These are phyloP conservation scores for Nanorana parkeri DNA, from an alignment of 2,113 vertebrate species.

Conservation along the genomic window DNA sequence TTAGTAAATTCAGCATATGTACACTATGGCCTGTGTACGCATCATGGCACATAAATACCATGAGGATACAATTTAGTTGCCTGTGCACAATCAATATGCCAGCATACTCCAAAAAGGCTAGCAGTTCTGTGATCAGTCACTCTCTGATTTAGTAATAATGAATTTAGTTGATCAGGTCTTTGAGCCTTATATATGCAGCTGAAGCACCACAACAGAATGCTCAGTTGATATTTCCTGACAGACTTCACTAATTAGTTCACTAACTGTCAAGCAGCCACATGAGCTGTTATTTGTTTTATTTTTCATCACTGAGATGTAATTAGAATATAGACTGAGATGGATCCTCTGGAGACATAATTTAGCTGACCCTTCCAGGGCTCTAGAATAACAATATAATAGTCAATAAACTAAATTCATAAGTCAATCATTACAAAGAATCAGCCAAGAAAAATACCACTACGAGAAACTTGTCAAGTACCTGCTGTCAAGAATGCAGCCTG, in stretches of 20 bases:
- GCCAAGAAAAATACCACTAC: conserved; percentile 66
- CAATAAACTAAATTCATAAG: conserved; percentile 64
- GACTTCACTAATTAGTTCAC: not conserved
- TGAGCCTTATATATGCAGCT: conserved; percentile 1
- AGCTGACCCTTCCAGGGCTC: conserved; percentile 56
- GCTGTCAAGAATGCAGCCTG: conserved; percentile 66
- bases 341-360: conserved; percentile 36
- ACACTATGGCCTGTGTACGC: no score
- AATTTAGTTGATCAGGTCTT: not conserved
- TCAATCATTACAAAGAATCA: conserved; percentile 63
- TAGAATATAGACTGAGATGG: conserved; percentile 25
- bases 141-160: not conserved
- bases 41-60: no score
- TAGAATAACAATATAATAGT: conserved; percentile 64
- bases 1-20: no score
- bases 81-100: no score
- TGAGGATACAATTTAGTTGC: no score
- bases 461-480: conserved; percentile 62
- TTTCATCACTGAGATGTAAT: conserved; percentile 14
- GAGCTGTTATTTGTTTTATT: conserved; percentile 25
- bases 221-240: not conserved
- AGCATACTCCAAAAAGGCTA: not conserved
- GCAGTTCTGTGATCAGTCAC: not conserved
- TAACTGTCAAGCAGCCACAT: conserved; percentile 18
- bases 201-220: not conserved